Percentiles rank a stretch among this genome's conserved stretches.
Evolutionary conservation across 2,888 invertebrate species (phyloP).

Genomic region (Psylliodes chrysocephalus): DNA sequence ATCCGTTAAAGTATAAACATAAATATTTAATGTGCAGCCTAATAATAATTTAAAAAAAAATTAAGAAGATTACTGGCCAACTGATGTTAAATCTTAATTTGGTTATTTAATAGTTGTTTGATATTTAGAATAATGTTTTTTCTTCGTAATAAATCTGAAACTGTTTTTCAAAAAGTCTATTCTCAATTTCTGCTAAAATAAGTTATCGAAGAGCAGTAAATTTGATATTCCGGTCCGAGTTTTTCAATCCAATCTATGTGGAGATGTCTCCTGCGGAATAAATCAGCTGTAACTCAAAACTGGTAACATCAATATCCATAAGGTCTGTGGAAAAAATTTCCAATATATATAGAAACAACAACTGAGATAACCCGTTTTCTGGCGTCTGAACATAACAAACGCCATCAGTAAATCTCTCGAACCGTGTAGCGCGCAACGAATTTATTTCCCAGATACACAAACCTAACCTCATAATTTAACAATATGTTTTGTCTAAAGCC

Average conservation of each 20-base stretch:
- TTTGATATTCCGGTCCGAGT: no score
- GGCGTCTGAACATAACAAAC: conserved; percentile 32
- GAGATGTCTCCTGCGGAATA: background rate
- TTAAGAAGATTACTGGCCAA: no score
- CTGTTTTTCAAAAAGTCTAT: no score
- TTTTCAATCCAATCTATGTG: background rate
- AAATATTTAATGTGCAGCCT: no score
- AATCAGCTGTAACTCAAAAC: conserved; percentile 23
- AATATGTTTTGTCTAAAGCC: conserved; percentile 37
- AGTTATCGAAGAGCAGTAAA: no score
- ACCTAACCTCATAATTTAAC: conserved; percentile 34
- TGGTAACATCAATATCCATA: conserved; percentile 27
- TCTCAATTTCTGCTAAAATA: no score
- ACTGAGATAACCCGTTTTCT: conserved; percentile 32
- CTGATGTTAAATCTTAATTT: no score
- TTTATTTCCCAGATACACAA: conserved; percentile 35
- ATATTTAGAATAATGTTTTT: no score
- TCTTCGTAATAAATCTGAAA: no score
- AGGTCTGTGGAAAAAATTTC: conserved; percentile 23
- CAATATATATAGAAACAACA: conserved; percentile 29
- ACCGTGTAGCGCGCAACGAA: conserved; percentile 25
- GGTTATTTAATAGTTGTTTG: no score
- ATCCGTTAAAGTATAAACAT: no score
- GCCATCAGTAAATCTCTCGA: conserved; percentile 26
- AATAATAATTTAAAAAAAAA: no score